A percentile compares a stretch with the other conserved stretches of the same genome.
phyloP scores from a whole-genome alignment of 2,888 invertebrate species.

The Chrysomela aeneicollis region DNA sequence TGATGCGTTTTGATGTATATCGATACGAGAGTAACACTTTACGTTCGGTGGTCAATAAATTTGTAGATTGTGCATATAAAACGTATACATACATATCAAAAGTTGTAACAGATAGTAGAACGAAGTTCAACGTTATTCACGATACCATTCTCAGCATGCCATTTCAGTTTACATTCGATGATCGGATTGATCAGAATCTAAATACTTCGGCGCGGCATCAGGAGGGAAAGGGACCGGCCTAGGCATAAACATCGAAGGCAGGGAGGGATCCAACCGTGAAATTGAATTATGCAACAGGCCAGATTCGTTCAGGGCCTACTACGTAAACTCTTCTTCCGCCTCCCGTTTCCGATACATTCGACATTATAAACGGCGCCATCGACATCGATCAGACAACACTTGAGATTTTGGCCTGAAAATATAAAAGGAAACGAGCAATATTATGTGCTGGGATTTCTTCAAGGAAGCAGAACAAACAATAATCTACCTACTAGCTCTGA shows the following conservation, averaged over 20 bases:
- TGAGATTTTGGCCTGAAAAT: neutral
- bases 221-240: slow-evolving; percentile 47
- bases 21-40: too few relatives aligned
- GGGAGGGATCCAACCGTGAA: slow-evolving; percentile 62
- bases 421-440: too few relatives aligned
- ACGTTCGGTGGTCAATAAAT: too few relatives aligned
- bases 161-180: neutral
- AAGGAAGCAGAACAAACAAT: too few relatives aligned
- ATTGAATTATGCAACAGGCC: slow-evolving; percentile 62
- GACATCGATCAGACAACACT: slow-evolving; percentile 15
- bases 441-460: too few relatives aligned
- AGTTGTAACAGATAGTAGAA: too few relatives aligned
- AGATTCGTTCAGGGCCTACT: slow-evolving; percentile 50
- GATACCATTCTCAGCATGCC: too few relatives aligned
- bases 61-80: too few relatives aligned
- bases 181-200: neutral
- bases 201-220: slow-evolving; percentile 38
- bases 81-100: too few relatives aligned
- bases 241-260: slow-evolving; percentile 43
- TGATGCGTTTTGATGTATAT: too few relatives aligned
- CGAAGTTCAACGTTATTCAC: too few relatives aligned
- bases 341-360: slow-evolving; percentile 43
- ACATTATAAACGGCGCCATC: slow-evolving; percentile 30
- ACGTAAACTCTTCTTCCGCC: slow-evolving; percentile 28
- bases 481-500: too few relatives aligned